These are phyloP conservation scores for Halcyon smyrnensis DNA, from an alignment of 2,797 vertebrate genomes.

Conservation along the genomic window DNA sequence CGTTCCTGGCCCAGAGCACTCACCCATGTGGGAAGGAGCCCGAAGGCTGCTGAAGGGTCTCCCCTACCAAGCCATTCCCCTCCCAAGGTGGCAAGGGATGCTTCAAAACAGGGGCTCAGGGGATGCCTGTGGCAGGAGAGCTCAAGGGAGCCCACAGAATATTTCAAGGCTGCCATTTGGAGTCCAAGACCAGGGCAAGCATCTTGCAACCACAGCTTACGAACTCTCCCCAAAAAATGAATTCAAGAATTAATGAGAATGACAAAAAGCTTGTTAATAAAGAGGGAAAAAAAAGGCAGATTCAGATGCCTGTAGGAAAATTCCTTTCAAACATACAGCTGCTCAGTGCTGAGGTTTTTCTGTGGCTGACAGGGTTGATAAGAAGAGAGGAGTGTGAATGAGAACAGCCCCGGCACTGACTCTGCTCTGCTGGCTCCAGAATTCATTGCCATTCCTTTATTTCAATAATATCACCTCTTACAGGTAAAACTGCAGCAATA, in stretches of 20 bases:
- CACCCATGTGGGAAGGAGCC: background rate
- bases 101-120: background rate
- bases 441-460: background rate
- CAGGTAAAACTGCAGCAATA: constrained; percentile 71
- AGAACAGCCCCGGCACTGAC: background rate
- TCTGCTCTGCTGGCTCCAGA: background rate
- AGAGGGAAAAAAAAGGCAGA: background rate
- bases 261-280: background rate
- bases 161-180: background rate
- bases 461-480: constrained; percentile 71
- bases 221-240: background rate
- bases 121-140: background rate
- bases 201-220: background rate
- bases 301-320: background rate
- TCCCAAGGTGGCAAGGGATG: background rate
- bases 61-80: background rate
- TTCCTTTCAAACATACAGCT: constrained; percentile 3
- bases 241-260: background rate
- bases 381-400: constrained; percentile 11
- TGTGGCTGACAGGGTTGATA: background rate
- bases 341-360: background rate
- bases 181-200: background rate
- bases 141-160: background rate
- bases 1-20: background rate
- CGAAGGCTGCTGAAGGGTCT: background rate